Base-by-base conservation (phyloP, 2,888 invertebrate species). In the Agrochola litura region DNA sequence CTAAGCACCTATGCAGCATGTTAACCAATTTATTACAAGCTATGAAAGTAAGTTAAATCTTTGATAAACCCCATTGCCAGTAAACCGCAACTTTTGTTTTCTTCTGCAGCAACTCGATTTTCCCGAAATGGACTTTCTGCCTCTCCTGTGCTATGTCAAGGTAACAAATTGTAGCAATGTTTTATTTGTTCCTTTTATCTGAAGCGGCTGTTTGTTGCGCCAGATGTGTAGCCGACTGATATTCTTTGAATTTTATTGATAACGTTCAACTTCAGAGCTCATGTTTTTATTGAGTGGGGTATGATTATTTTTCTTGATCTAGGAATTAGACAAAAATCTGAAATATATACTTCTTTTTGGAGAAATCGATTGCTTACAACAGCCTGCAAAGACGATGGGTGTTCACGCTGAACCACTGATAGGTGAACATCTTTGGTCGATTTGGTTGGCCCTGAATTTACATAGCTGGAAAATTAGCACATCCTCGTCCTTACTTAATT, bases 81-180 rank as follows among this genome's bases (percentile, higher is more conserved):
- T 65, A 19, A 46, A 46, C 22, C 8, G 10, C 16, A 46, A n/a
- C 16, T 43, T 49, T 19, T 25, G 6, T 22, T 67, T n/a, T 46
- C 43, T 63, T 63, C 12, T 16, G 37, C 30, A 37, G 8, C 58
- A 73, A n/a, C n/a, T 19, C 3, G 2, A 8, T 37, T 72, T 30
- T 49, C 16, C 22, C 16, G 19, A 30, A 65, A 30, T 65, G 12
- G 22, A 52, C 25, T 12, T 84, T 79, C 87, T 86, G 79, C 6
- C 2, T 52, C 8, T 43, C 6, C 19, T 66, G n/a, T 43, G 19
- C 6, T 16, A 64, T 25, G 56, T 30, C 30, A 70, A 61, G 74
- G 76, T 76, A 86, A 84, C 84, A 86, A 86, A 84, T 86, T 86
- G 76, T 69, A 84, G 85, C 81, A 63, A 86, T 84, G 87, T 86